Evolutionary conservation across 2,797 vertebrate genomes (phyloP).

Genomic region (Acestrorhynchus altus): DNA sequence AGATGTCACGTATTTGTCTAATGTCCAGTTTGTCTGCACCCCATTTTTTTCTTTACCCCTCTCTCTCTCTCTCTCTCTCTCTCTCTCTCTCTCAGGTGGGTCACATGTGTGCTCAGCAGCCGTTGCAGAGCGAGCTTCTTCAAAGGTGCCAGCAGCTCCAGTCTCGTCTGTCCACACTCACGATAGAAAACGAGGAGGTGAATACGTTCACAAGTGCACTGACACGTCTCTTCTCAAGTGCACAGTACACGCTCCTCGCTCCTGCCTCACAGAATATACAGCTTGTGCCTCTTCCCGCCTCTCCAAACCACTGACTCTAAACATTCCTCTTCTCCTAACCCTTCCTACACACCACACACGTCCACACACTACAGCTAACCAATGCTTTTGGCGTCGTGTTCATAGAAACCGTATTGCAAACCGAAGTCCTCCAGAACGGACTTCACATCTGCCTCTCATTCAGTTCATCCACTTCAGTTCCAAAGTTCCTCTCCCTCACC

Average conservation of each 20-base stretch:
- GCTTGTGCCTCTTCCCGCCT: background rate
- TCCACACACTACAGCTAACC: too few species aligned
- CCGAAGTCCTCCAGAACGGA: too few species aligned
- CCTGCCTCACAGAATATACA: conserved; percentile 5
- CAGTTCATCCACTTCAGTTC: background rate
- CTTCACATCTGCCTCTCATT: too few species aligned
- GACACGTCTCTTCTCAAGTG: background rate
- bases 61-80: conserved; percentile 30
- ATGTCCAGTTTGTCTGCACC: background rate
- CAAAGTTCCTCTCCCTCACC: background rate
- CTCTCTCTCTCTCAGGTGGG: conserved; percentile 80
- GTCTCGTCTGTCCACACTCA: conserved; percentile 91
- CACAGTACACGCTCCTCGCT: conserved; percentile 12
- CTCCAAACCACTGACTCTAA: background rate
- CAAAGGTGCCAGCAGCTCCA: conserved; percentile 95
- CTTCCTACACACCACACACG: background rate
- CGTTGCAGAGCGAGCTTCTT: conserved; percentile 88
- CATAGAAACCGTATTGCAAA: too few species aligned
- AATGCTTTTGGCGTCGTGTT: too few species aligned
- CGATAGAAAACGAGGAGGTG: conserved; percentile 97
- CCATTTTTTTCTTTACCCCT: background rate
- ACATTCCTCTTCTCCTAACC: background rate
- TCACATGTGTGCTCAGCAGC: conserved; percentile 90
- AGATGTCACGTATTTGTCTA: too few species aligned
- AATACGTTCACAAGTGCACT: conserved; percentile 37